Evolutionary conservation across 2,797 vertebrate species (phyloP).

Genomic region (Coregonus sp.): DNA sequence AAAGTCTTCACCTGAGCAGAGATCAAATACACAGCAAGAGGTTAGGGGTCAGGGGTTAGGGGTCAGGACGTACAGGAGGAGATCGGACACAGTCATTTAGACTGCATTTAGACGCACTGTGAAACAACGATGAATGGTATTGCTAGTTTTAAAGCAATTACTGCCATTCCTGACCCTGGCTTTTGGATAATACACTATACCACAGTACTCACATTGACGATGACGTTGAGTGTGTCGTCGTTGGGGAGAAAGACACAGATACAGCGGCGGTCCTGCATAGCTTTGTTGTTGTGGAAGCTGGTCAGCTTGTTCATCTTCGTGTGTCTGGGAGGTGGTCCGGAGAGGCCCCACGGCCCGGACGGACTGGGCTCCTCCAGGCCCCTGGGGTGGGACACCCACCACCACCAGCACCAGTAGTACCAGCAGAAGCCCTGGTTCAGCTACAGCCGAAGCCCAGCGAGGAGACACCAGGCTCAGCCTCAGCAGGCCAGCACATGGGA

Average conservation of each 20-base stretch:
- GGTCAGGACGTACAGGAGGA: not conserved
- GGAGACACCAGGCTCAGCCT: conserved; percentile 26
- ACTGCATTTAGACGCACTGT: not conserved
- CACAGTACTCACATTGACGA: conserved; percentile 87
- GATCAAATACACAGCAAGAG: not conserved
- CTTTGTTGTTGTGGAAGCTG: conserved; percentile 94
- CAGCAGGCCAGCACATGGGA: conserved; percentile 55
- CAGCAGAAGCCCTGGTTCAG: conserved; percentile 51
- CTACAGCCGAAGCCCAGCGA: conserved; percentile 47
- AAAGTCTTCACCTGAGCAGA: conserved; percentile 88
- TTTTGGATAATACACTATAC: too few relatives aligned
- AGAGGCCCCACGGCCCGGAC: too few relatives aligned
- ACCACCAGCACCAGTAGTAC: conserved; percentile 32
- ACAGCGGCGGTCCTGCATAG: conserved; percentile 98
- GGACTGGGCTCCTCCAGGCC: too few relatives aligned
- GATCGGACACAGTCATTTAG: not conserved
- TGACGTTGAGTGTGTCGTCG: conserved; percentile 94
- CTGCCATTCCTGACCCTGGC: too few relatives aligned
- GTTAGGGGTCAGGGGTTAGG: not conserved
- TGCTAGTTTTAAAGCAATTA: not conserved
- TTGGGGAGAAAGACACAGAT: conserved; percentile 98
- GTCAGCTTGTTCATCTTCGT: conserved; percentile 94
- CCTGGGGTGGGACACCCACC: conserved; percentile 40
- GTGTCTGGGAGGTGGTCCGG: conserved; percentile 50
- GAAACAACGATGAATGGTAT: not conserved